phyloP scores from a whole-genome alignment of 2,797 vertebrate species.

The Pipistrellus nathusii region DNA sequence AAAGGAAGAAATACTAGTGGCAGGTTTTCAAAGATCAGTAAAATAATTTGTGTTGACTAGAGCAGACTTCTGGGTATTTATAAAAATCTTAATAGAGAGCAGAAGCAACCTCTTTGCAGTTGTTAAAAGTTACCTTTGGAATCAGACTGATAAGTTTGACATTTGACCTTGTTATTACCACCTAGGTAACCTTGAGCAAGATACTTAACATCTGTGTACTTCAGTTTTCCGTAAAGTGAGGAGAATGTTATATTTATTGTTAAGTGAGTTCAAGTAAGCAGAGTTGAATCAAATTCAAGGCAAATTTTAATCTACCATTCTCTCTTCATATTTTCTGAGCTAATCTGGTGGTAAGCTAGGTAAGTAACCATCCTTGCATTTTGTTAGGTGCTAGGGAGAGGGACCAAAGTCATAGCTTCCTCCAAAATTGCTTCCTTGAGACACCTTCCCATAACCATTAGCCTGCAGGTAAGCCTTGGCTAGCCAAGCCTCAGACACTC shows the following conservation, averaged over 20 bases:
- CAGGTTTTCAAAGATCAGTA: neutral
- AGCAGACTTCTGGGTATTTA: neutral
- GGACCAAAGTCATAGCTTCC: neutral
- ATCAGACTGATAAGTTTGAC: neutral
- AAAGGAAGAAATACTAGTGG: neutral
- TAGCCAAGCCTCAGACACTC: neutral
- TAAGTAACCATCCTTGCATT: neutral
- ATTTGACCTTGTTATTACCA: neutral
- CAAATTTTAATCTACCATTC: neutral
- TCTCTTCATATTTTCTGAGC: neutral
- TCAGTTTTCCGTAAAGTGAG: neutral
- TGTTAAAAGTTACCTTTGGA: neutral
- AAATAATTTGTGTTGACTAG: neutral
- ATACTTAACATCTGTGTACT: neutral
- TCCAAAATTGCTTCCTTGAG: neutral
- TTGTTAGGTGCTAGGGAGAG: neutral
- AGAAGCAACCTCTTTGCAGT: neutral
- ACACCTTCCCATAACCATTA: neutral
- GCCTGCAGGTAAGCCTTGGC: neutral
- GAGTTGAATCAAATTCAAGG: neutral
- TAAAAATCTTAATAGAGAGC: neutral
- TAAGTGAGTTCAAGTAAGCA: neutral
- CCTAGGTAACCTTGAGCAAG: neutral
- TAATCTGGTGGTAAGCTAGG: neutral
- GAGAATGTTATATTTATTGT: neutral